phyloP scores from a whole-genome alignment of 2,888 invertebrate genomes.

The Megalurothrips usitatus region DNA sequence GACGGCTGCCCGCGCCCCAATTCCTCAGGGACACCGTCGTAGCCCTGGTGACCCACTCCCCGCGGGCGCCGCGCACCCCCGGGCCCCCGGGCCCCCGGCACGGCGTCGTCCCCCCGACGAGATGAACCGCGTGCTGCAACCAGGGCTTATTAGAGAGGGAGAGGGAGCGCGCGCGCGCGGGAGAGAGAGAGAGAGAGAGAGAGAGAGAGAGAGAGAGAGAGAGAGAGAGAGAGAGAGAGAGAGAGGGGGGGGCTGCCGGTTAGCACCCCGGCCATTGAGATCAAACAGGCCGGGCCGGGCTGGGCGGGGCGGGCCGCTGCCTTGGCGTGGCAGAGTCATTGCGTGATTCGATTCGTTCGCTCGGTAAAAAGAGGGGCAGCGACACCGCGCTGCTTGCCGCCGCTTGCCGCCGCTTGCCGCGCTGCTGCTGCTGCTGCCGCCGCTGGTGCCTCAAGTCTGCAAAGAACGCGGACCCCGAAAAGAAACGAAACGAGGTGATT shows the following conservation, averaged over 20 bases:
- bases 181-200: too few relatives aligned
- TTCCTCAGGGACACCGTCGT: slow-evolving; percentile 16
- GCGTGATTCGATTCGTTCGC: slow-evolving; percentile 1
- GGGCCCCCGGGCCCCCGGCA: too few relatives aligned
- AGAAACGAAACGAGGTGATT: too few relatives aligned
- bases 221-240: too few relatives aligned
- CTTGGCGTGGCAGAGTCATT: background rate
- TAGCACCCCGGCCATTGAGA: background rate
- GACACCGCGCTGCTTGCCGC: background rate
- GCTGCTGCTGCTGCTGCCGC: background rate
- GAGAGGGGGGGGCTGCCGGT: background rate
- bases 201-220: background rate
- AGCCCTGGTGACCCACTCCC: background rate
- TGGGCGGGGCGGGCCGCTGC: background rate
- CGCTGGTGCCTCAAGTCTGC: too few relatives aligned
- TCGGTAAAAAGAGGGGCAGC: slow-evolving; percentile 3
- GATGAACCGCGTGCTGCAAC: background rate
- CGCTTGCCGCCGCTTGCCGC: background rate
- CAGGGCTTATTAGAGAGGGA: background rate
- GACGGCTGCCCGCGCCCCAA: background rate
- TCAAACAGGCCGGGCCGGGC: background rate
- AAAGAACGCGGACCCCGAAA: too few relatives aligned
- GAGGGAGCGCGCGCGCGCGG: background rate
- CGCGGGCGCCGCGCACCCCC: background rate
- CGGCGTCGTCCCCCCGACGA: background rate